Percentiles rank a stretch among this genome's conserved stretches.
Conservation (phyloP, 2,113 vertebrate species). For the Chlamydotis undulata region DNA sequence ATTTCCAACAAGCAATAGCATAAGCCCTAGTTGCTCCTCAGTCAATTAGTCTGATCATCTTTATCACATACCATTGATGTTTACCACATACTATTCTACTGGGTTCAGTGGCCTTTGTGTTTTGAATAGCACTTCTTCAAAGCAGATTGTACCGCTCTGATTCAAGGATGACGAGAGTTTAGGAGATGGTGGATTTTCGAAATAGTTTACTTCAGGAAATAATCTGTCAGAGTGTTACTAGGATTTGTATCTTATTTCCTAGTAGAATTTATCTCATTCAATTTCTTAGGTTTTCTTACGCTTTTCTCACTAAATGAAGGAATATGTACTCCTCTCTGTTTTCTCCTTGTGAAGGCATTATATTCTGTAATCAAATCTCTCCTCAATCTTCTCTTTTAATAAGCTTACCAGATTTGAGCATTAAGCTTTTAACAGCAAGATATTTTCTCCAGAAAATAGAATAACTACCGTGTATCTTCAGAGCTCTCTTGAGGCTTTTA, state of each 20-base stretch:
- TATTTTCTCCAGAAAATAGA: constrained; percentile 39
- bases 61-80: background rate
- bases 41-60: background rate
- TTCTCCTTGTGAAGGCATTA: background rate
- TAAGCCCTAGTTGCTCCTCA: background rate
- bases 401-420: constrained; percentile 49
- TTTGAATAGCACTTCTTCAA: background rate
- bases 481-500: constrained; percentile 22
- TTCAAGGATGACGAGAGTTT: background rate
- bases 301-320: constrained; percentile 3
- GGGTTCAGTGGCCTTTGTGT: background rate
- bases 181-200: background rate
- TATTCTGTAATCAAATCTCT: constrained; percentile 47
- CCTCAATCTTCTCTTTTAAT: constrained; percentile 26
- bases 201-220: constrained; percentile 1
- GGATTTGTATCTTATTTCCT: background rate
- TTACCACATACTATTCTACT: background rate
- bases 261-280: background rate
- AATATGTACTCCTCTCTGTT: background rate
- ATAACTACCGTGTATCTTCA: background rate
- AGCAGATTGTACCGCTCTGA: background rate
- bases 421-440: constrained; percentile 37
- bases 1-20: background rate
- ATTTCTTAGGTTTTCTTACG: background rate
- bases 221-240: background rate